phyloP scores from a whole-genome alignment of 1,140 invertebrate genomes.

The Aleiodes sp. region DNA sequence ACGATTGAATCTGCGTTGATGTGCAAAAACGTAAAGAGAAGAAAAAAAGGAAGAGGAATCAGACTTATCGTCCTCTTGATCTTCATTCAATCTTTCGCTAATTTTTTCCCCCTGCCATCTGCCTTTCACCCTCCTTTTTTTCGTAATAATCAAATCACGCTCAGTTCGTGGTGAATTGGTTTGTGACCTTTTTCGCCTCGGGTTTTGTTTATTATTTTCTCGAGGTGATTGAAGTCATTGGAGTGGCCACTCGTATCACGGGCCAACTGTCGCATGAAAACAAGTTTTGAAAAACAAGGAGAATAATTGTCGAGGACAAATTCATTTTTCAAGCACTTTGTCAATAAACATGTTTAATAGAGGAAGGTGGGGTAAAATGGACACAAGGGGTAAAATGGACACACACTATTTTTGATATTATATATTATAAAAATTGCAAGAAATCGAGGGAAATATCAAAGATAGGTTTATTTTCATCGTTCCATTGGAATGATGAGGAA shows the following conservation, averaged over 20 bases:
- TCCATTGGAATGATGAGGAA: no score
- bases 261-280: not conserved
- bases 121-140: not conserved
- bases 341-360: no score
- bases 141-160: constrained; percentile 2
- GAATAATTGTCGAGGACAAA: not conserved
- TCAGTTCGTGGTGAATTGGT: not conserved
- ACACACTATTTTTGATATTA: no score
- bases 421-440: no score
- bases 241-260: not conserved
- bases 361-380: no score
- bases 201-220: not conserved
- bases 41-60: no score
- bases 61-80: constrained; percentile 7
- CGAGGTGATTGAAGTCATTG: not conserved
- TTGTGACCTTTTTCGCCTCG: not conserved
- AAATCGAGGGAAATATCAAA: no score
- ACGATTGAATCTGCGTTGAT: not conserved
- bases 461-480: no score
- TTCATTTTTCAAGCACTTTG: no score
- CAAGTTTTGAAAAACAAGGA: not conserved
- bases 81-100: not conserved
- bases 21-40: no score
- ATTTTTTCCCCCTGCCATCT: not conserved
- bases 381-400: no score